Evolutionary conservation across 2,113 vertebrate genomes (phyloP).

Genomic region (Calyptommatus sinebrachiatus): DNA sequence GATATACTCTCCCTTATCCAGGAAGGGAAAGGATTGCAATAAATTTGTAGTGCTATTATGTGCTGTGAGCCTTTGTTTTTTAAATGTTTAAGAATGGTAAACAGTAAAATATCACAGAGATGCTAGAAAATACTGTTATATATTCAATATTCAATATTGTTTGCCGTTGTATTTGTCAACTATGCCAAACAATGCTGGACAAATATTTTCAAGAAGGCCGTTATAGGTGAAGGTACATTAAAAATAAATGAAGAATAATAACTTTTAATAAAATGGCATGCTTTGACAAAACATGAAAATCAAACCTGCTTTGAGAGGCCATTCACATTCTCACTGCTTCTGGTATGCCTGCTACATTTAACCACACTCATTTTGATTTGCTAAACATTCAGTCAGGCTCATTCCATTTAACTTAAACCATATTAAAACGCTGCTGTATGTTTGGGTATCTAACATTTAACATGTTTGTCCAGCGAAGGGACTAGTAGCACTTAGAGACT

Average conservation of each 20-base stretch:
- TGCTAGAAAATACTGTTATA: not conserved
- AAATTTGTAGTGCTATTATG: too few species aligned
- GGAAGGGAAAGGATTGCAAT: too few species aligned
- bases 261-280: not conserved
- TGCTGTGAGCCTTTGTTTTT: not conserved
- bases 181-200: too few species aligned
- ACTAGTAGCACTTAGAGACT: too few species aligned
- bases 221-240: not conserved
- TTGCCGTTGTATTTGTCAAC: too few species aligned
- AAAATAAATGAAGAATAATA: not conserved
- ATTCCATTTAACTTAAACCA: not conserved
- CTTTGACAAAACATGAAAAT: not conserved
- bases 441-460: slow-evolving; percentile 13
- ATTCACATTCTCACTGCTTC: not conserved
- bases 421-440: slow-evolving; percentile 3
- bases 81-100: not conserved
- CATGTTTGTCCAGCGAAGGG: too few species aligned
- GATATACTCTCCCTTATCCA: not conserved
- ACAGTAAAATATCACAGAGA: not conserved
- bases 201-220: too few species aligned
- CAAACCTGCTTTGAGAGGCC: not conserved
- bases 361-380: not conserved
- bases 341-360: not conserved
- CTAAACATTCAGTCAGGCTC: not conserved
- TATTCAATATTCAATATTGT: too few species aligned